phyloP scores from a whole-genome alignment of 1,140 invertebrate genomes.

The Chionoecetes opilio region DNA sequence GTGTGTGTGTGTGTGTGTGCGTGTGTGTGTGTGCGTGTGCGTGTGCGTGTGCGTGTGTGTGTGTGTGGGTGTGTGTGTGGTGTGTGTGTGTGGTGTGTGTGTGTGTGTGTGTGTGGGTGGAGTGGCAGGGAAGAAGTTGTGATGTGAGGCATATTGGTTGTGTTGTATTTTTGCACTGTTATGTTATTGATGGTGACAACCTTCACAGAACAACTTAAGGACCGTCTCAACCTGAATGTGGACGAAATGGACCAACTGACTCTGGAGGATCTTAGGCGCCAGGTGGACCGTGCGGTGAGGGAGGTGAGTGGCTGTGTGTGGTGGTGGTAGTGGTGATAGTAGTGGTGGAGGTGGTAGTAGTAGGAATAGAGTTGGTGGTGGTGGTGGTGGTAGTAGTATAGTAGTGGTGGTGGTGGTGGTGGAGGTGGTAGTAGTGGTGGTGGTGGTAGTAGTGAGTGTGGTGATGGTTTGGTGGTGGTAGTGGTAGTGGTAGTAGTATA shows the following conservation, averaged over 20 bases:
- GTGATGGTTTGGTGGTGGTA: background rate
- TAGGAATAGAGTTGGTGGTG: background rate
- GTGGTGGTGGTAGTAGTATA: no score
- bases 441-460: background rate
- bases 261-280: constrained; percentile 85
- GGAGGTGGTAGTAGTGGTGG: background rate
- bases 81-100: no score
- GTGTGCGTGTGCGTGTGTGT: no score
- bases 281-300: constrained; percentile 86
- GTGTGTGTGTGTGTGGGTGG: no score
- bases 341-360: background rate
- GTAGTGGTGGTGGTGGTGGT: no score
- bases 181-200: background rate
- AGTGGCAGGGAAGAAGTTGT: no score
- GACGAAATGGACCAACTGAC: constrained; percentile 86
- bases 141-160: background rate
- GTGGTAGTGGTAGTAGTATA: background rate
- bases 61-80: no score
- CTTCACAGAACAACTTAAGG: constrained; percentile 85
- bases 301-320: constrained; percentile 83
- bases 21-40: background rate
- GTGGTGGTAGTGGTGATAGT: no score
- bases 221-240: constrained; percentile 86
- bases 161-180: no score
- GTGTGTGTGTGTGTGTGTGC: no score